A percentile compares a stretch with the other conserved stretches of the same genome.
Evolutionary conservation across 2,888 invertebrate genomes (phyloP).

Genomic region (Piscicola geometra): DNA sequence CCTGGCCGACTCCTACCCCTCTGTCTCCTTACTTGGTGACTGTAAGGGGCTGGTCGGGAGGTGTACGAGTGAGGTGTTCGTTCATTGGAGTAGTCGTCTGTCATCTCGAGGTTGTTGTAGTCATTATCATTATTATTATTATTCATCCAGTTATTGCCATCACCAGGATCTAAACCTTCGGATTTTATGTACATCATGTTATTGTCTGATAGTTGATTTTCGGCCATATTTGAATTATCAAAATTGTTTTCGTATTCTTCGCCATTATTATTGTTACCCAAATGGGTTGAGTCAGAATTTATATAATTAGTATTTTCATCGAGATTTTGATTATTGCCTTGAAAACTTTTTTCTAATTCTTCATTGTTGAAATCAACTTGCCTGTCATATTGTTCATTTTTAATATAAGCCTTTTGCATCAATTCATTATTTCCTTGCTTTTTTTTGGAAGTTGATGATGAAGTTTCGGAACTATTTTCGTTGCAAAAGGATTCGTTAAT

Average conservation of each 20-base stretch:
- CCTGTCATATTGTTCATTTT: constrained; percentile 4
- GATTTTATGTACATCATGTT: constrained; percentile 1
- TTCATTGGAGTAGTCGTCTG: neutral
- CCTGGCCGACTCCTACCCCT: constrained; percentile 8
- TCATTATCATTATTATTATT: neutral
- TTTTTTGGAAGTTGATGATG: neutral
- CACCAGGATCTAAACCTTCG: neutral
- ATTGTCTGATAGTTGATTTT: constrained; percentile 1
- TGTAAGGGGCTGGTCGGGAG: neutral
- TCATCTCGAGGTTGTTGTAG: neutral
- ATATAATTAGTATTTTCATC: neutral
- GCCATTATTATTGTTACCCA: neutral
- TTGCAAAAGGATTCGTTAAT: constrained; percentile 34
- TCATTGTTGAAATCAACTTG: neutral
- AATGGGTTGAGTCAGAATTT: neutral
- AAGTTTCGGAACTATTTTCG: neutral
- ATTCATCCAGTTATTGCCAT: neutral
- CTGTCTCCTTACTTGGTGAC: neutral
- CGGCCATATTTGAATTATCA: neutral
- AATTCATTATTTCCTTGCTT: neutral
- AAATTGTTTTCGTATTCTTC: neutral
- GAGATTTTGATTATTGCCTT: neutral
- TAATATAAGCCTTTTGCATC: neutral
- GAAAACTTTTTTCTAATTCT: neutral
- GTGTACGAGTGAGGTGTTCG: neutral